Percentiles rank a stretch among this genome's conserved stretches.
Conservation (phyloP, 2,888 invertebrate genomes). For the Pseudococcus longispinus region DNA sequence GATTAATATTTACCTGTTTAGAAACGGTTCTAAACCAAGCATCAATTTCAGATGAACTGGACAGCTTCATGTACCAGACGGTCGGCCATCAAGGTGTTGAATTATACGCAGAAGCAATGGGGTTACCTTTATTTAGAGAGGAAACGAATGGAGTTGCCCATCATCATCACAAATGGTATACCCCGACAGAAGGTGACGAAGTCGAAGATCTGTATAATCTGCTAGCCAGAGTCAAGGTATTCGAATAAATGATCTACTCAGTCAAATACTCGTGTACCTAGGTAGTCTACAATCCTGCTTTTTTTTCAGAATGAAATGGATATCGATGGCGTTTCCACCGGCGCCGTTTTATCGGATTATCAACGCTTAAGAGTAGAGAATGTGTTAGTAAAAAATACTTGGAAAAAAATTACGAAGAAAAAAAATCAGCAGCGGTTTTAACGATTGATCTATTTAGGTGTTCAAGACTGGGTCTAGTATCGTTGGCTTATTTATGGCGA, state of each 20-base stretch:
- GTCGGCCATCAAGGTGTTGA: slow-evolving; percentile 96
- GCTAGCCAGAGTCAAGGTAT: slow-evolving; percentile 77
- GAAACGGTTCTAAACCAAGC: slow-evolving; percentile 32
- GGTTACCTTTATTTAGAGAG: slow-evolving; percentile 85
- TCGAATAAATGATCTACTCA: background rate
- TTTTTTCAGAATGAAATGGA: slow-evolving; percentile 67
- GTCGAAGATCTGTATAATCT: slow-evolving; percentile 95
- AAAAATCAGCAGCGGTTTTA: background rate
- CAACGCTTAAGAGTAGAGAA: slow-evolving; percentile 97
- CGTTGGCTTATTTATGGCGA: slow-evolving; percentile 95
- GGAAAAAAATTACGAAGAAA: background rate
- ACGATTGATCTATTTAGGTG: slow-evolving; percentile 72
- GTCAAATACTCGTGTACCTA: background rate
- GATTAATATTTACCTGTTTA: slow-evolving; percentile 48
- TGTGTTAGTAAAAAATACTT: slow-evolving; percentile 76
- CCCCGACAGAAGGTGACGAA: slow-evolving; percentile 86
- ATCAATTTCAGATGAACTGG: slow-evolving; percentile 74
- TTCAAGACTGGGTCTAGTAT: slow-evolving; percentile 83
- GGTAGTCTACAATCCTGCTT: background rate
- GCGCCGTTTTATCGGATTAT: slow-evolving; percentile 98
- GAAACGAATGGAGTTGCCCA: slow-evolving; percentile 85
- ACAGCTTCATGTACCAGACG: slow-evolving; percentile 99
- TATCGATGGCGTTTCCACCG: slow-evolving; percentile 93
- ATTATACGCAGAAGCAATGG: slow-evolving; percentile 92
- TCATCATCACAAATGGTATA: slow-evolving; percentile 79